Conservation (phyloP, 2,888 invertebrate species). For the Caenorhabditis uteleia region DNA sequence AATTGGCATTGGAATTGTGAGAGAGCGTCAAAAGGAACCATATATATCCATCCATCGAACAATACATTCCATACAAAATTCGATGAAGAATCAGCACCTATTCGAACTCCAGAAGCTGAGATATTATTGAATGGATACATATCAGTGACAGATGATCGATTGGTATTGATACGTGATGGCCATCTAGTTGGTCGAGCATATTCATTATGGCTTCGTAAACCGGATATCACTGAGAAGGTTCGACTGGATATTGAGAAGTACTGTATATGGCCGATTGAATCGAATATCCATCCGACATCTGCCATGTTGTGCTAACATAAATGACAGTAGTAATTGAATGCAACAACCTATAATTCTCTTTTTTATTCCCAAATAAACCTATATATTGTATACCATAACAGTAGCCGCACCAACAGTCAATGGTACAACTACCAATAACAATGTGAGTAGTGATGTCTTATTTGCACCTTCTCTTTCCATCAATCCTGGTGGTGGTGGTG, state of each 20-base stretch:
- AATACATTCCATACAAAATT: slow-evolving; percentile 29
- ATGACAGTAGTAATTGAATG: slow-evolving; percentile 69
- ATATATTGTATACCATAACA: slow-evolving; percentile 47
- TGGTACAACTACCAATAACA: slow-evolving; percentile 68
- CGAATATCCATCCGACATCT: slow-evolving; percentile 37
- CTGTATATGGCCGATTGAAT: slow-evolving; percentile 50
- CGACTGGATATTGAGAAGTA: slow-evolving; percentile 30
- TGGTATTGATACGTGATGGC: slow-evolving; percentile 39
- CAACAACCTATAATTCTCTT: slow-evolving; percentile 54
- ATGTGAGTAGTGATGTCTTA: slow-evolving; percentile 60
- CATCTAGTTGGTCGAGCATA: slow-evolving; percentile 50
- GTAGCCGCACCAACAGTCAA: slow-evolving; percentile 66
- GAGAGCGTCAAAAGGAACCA: slow-evolving; percentile 27
- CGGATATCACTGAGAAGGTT: slow-evolving; percentile 24
- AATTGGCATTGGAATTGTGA: slow-evolving; percentile 57
- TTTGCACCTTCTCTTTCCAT: slow-evolving; percentile 14
- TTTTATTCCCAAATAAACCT: slow-evolving; percentile 1
- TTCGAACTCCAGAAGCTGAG: slow-evolving; percentile 39
- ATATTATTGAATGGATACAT: slow-evolving; percentile 41
- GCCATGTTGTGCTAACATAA: slow-evolving; percentile 52
- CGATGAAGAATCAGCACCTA: slow-evolving; percentile 32
- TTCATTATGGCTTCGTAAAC: slow-evolving; percentile 47
- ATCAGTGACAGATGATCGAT: slow-evolving; percentile 25
- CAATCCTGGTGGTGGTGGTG: slow-evolving; percentile 13
- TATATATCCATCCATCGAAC: slow-evolving; percentile 25